Conservation (phyloP, 2,888 invertebrate genomes). For the Ennomos erosarius region DNA sequence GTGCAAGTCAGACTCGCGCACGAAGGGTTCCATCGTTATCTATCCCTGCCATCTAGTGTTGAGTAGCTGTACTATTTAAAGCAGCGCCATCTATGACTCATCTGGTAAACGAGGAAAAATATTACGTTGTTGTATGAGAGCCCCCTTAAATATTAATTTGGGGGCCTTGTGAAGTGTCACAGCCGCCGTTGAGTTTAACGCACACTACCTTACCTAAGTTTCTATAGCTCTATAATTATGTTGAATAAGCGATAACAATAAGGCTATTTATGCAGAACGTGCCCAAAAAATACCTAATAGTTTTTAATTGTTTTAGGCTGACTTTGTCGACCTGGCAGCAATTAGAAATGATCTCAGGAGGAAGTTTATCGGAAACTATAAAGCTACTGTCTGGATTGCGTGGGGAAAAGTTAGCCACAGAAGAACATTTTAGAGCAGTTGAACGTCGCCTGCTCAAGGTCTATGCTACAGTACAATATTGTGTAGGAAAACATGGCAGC, state of each 20-base stretch:
- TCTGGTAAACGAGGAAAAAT: no score
- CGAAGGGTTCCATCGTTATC: no score
- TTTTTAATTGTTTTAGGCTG: slow-evolving; percentile 79
- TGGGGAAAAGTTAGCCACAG: slow-evolving; percentile 86
- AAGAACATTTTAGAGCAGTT: slow-evolving; percentile 90
- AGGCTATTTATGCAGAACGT: slow-evolving; percentile 15
- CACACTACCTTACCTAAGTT: no score
- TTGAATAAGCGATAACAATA: slow-evolving; percentile 1
- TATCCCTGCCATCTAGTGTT: no score
- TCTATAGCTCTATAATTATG: no score
- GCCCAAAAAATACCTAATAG: neutral
- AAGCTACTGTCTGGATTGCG: slow-evolving; percentile 83
- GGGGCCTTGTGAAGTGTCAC: no score
- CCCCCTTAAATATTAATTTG: no score
- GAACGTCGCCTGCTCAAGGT: slow-evolving; percentile 91
- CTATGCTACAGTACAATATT: slow-evolving; percentile 91
- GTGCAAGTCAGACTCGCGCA: no score
- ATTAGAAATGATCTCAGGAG: slow-evolving; percentile 89
- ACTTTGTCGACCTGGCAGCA: slow-evolving; percentile 89
- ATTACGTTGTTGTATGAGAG: no score
- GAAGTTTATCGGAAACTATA: slow-evolving; percentile 86
- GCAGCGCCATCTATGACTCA: no score
- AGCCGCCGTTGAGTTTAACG: no score
- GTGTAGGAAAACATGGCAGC: slow-evolving; percentile 86
- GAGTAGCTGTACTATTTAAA: no score